phyloP scores from a whole-genome alignment of 2,797 vertebrate genomes.

The Bovichtus variegatus region DNA sequence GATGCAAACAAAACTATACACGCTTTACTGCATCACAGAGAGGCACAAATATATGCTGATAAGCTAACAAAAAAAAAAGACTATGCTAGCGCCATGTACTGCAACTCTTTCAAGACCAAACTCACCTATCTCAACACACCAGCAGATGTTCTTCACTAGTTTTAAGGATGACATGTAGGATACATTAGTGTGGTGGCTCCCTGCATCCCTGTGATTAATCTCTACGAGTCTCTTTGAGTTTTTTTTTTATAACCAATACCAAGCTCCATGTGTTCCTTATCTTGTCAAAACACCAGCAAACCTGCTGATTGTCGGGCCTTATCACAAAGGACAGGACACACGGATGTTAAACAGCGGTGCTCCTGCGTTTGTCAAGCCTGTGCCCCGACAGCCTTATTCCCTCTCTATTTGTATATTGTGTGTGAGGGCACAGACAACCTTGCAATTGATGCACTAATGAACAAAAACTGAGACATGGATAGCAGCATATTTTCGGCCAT shows the following conservation, averaged over 20 bases:
- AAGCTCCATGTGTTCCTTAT: constrained; percentile 32
- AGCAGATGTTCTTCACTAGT: no score
- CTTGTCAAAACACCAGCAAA: constrained; percentile 40
- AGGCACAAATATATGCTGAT: constrained; percentile 13
- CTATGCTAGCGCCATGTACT: constrained; percentile 1
- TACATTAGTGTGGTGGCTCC: background rate
- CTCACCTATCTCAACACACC: no score
- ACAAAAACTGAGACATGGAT: constrained; percentile 3
- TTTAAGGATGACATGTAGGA: background rate
- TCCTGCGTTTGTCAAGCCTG: background rate
- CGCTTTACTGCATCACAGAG: constrained; percentile 6
- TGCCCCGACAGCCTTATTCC: background rate
- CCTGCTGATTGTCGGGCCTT: constrained; percentile 12
- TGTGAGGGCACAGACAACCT: constrained; percentile 3
- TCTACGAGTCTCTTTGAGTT: background rate
- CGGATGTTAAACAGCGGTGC: background rate
- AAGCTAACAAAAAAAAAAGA: background rate
- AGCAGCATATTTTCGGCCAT: background rate
- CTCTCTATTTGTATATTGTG: background rate
- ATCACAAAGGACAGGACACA: constrained; percentile 17
- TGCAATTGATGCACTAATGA: background rate
- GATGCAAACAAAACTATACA: no score
- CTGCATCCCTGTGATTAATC: background rate
- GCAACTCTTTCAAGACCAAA: background rate
- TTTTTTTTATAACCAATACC: background rate